Percentiles rank a stretch among this genome's conserved stretches.
phyloP scores from a whole-genome alignment of 2,797 vertebrate species.

The Premnoplex brunnescens region DNA sequence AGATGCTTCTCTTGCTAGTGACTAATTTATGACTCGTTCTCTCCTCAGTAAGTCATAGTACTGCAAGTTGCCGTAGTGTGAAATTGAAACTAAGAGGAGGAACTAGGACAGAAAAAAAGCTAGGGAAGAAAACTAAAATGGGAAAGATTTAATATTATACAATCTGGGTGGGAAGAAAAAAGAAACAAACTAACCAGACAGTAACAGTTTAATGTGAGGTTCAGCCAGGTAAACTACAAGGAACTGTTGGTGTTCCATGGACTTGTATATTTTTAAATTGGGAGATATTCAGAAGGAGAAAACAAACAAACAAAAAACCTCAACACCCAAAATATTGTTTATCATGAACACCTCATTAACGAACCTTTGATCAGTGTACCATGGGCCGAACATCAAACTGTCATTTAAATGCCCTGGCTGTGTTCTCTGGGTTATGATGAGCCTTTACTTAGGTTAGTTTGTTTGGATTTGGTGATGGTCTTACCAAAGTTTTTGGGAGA shows the following conservation, averaged over 20 bases:
- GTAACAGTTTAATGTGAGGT: background rate
- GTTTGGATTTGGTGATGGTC: background rate
- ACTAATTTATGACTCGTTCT: conserved; percentile 46
- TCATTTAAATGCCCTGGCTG: background rate
- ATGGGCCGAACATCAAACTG: background rate
- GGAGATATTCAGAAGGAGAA: background rate
- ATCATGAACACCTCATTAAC: background rate
- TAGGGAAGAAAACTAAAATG: background rate
- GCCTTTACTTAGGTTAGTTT: background rate
- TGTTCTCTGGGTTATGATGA: background rate
- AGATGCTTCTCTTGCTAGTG: conserved; percentile 17
- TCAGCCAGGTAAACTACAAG: background rate
- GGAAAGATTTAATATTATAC: background rate
- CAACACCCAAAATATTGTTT: background rate
- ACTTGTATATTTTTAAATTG: background rate
- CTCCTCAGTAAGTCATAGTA: conserved; percentile 6
- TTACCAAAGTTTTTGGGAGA: background rate
- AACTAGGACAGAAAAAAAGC: background rate
- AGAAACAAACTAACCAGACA: background rate
- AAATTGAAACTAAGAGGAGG: background rate
- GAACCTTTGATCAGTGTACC: background rate
- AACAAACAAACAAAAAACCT: background rate
- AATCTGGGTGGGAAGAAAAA: background rate
- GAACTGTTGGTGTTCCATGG: background rate
- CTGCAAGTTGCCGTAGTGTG: background rate